Base-by-base conservation (phyloP, 2,113 vertebrate genomes). In the Thoracochromis brauschi region DNA sequence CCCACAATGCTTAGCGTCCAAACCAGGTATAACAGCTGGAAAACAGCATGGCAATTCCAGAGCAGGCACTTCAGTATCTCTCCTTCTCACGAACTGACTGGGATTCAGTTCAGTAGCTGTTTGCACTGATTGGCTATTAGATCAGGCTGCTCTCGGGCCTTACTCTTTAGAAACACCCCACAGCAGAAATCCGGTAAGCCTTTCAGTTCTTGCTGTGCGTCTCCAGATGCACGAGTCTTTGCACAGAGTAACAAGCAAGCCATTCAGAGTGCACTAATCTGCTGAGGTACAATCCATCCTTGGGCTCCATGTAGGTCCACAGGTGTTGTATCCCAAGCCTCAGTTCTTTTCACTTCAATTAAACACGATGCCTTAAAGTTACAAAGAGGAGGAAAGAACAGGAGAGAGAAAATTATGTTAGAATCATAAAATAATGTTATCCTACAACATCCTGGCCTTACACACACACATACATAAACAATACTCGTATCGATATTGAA, bases 51-150 rank as follows among this genome's bases (percentile, higher is more conserved):
- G 82, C 45, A 42, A 49, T 89, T 93, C 87, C 93, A 90, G 86
- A 90, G 85, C 94, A 95, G 95, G 95, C 95, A 95, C 93, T 95
- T 95, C 91, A 95, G 90, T 90, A 75, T 81, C 88, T 78, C 80
- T 89, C 83, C 83, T 11, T 63, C 81, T 5, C 42, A 85, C 53
- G 49, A 53, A 83, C 89, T 57, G 71, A 92, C 83, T 79, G 65
- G 40, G 71, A 13, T 49, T 58, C 87, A 53, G 82, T 82, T 90
- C 90, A 87, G 89, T 49, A 86, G 81, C 24, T 75, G 71, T 75
- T 75, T 88, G 14, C 47, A 47, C 8, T 10, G 49, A 82, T n/a
- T 51, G 85, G 42, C 78, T 81, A 4, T 42, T 24, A 49, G 24
- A 38, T 55, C 9, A 9, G 29, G 73, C 29, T 24, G 53, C 79